Base-by-base conservation (phyloP, 2,113 vertebrate genomes). In the Chionodraco myersi region DNA sequence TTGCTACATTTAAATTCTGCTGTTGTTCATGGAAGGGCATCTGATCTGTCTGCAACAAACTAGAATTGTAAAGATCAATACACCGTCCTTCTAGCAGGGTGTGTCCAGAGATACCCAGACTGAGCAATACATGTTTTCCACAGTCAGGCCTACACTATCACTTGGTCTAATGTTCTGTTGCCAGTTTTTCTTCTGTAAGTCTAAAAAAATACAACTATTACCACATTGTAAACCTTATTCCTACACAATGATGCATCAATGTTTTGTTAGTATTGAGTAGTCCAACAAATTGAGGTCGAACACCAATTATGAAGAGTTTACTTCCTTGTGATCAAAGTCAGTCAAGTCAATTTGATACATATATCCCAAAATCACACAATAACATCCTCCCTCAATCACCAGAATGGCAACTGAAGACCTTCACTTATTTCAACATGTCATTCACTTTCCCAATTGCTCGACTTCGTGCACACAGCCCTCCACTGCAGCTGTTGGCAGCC, bases 401-500 rank as follows among this genome's bases (percentile, higher is more conserved):
- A 47, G 60, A 16, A n/a, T 14, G 16, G 16, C 45, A 18, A 11
- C 36, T 12, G 18, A 49, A 2, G n/a, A 52, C 72, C 70, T 68
- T 21, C 11, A 5, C 15, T 48, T 11, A 21, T 13, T 36, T 53
- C 18, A 53, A 3, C 34, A 34, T 60, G 14, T 1, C 57, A 7
- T 52, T 57, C 51, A 52, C 75, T 16, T 48, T 60, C 59, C 41
- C 64, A 47, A 57, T 12, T 34, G 44, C 23, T 9, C 13, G 58
- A 34, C 44, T 30, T 12, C 3, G 5, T 57, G 23, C 70, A 16
- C 41, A 34, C 13, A 65, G 49, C 30, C 44, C n/a, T 49, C 53
- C 65, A 68, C 57, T 80, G 8, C 2, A 75, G 76, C 47, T 54
- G n/a, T 48, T 82, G 85, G 75, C 83, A 67, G 71, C 14, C 2